Conservation (phyloP, 2,888 invertebrate genomes). For the Leptopilina syphax region DNA sequence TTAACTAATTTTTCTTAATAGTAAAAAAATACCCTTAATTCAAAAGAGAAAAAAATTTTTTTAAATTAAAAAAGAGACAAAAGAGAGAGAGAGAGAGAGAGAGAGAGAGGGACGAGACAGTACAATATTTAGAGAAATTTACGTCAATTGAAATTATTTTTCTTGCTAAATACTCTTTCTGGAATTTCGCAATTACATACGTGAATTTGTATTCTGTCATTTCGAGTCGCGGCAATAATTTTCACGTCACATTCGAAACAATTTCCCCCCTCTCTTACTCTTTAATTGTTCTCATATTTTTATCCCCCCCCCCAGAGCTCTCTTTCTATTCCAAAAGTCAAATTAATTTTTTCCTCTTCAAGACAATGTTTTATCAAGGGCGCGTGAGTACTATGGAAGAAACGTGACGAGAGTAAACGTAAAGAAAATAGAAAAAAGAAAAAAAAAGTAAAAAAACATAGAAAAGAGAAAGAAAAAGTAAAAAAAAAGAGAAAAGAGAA, state of each 20-base stretch:
- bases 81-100: neutral
- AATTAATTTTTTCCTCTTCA: conserved; percentile 22
- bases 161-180: conserved; percentile 9
- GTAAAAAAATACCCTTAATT: no score
- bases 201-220: neutral
- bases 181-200: conserved; percentile 32
- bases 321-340: neutral
- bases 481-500: neutral
- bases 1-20: no score
- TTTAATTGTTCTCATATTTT: conserved; percentile 30
- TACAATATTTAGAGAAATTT: neutral
- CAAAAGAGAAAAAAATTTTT: no score
- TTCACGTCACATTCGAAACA: conserved; percentile 25
- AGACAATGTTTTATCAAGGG: conserved; percentile 9
- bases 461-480: no score
- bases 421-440: neutral
- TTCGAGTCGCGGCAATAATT: conserved; percentile 19
- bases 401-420: neutral
- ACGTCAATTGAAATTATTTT: conserved; percentile 8
- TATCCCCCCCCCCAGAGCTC: neutral
- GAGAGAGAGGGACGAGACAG: neutral
- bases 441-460: no score
- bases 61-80: neutral
- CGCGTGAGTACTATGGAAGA: conserved; percentile 40
- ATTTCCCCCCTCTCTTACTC: neutral